These are phyloP conservation scores for Lamprotornis superbus DNA, from an alignment of 2,113 vertebrate species.

Conservation along the genomic window DNA sequence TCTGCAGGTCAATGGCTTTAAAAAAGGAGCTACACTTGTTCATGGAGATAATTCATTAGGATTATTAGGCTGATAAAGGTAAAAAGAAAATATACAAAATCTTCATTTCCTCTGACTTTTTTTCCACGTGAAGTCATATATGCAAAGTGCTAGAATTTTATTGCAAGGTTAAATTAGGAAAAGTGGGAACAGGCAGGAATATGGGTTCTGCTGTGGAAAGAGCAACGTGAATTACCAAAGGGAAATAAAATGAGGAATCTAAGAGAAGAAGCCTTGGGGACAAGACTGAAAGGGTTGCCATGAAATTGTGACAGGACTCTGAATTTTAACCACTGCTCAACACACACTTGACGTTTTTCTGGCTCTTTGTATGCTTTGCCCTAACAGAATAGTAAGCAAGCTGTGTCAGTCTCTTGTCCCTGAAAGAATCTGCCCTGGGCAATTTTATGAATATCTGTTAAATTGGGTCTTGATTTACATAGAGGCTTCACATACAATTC, in stretches of 20 bases:
- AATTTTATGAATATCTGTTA: neutral
- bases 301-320: neutral
- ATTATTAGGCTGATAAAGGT: neutral
- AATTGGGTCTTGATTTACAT: neutral
- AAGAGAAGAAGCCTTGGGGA: neutral
- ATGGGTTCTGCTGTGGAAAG: neutral
- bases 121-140: neutral
- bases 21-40: neutral
- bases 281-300: neutral
- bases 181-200: neutral
- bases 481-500: neutral
- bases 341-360: neutral
- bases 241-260: neutral
- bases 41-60: neutral
- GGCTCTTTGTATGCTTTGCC: neutral
- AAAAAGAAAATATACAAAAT: neutral
- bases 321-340: conserved; percentile 1
- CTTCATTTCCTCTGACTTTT: neutral
- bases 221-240: neutral
- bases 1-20: neutral
- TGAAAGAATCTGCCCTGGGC: neutral
- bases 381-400: neutral
- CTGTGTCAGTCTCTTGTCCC: neutral
- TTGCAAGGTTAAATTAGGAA: neutral
- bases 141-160: neutral